Conservation (phyloP, 2,888 invertebrate genomes). For the Entomobrya proxima region DNA sequence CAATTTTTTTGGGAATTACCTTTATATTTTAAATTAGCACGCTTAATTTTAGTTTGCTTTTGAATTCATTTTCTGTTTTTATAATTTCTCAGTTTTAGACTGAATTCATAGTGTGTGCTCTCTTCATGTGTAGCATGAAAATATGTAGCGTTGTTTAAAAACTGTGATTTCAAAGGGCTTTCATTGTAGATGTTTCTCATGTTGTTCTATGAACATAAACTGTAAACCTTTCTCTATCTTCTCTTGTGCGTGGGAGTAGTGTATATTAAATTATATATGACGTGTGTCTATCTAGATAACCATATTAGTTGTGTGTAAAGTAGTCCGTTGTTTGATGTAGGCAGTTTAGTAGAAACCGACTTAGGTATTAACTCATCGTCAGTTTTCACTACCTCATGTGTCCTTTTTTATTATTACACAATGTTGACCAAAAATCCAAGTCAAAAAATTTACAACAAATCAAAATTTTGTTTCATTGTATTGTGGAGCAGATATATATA, state of each 20-base stretch:
- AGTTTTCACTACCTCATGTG: slow-evolving; percentile 71
- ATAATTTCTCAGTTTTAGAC: neutral
- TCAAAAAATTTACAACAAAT: neutral
- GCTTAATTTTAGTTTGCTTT: neutral
- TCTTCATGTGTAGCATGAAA: neutral
- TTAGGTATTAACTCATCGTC: slow-evolving; percentile 47
- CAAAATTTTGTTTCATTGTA: slow-evolving; percentile 12
- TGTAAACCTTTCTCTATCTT: too few species aligned
- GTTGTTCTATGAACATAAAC: too few species aligned
- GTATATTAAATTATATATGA: too few species aligned
- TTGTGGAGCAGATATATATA: slow-evolving; percentile 37
- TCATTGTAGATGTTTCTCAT: too few species aligned
- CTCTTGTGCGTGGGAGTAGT: slow-evolving; percentile 7
- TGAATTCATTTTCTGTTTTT: too few species aligned
- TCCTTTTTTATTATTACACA: slow-evolving; percentile 54
- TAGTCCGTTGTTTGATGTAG: slow-evolving; percentile 27
- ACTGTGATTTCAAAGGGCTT: too few species aligned
- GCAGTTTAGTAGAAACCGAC: neutral
- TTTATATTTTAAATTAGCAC: neutral
- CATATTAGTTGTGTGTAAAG: too few species aligned
- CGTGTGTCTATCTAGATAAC: too few species aligned
- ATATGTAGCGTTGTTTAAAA: neutral
- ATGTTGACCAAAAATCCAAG: neutral
- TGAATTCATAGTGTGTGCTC: neutral
- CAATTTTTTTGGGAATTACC: neutral